phyloP scores from a whole-genome alignment of 2,797 vertebrate genomes.

The Enteromius paludinosus region DNA sequence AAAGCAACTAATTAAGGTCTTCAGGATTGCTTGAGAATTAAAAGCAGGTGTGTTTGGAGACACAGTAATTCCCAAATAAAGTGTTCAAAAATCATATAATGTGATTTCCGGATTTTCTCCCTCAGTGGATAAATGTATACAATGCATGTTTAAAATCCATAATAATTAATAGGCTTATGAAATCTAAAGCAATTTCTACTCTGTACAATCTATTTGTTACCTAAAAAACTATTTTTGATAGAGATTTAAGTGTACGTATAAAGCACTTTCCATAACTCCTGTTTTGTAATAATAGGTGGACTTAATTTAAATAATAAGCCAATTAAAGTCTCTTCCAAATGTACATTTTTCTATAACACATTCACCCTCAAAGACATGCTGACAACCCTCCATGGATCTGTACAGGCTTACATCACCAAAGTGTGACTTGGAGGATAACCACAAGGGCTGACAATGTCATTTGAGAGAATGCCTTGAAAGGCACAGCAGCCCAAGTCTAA shows the following conservation, averaged over 20 bases:
- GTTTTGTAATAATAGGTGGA: neutral
- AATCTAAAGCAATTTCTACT: neutral
- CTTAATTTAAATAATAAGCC: neutral
- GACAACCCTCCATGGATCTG: constrained; percentile 12
- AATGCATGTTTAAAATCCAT: neutral
- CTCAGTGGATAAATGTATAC: too few relatives aligned
- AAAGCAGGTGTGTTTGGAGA: too few relatives aligned
- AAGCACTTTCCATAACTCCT: neutral
- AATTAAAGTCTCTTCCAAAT: neutral
- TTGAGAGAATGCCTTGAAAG: neutral
- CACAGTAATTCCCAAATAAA: too few relatives aligned
- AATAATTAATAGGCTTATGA: neutral
- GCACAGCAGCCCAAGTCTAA: neutral
- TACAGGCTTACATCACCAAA: neutral
- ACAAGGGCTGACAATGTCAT: neutral
- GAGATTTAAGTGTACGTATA: neutral
- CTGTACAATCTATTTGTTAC: neutral
- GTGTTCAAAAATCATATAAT: too few relatives aligned
- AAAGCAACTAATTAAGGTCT: too few relatives aligned
- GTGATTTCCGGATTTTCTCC: too few relatives aligned
- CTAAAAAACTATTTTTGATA: neutral
- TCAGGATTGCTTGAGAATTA: too few relatives aligned
- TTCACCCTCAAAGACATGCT: constrained; percentile 18
- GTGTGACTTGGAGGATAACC: neutral
- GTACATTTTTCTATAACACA: neutral